These are phyloP conservation scores for Tachystola acroxantha DNA, from an alignment of 2,888 invertebrate species.

Conservation along the genomic window DNA sequence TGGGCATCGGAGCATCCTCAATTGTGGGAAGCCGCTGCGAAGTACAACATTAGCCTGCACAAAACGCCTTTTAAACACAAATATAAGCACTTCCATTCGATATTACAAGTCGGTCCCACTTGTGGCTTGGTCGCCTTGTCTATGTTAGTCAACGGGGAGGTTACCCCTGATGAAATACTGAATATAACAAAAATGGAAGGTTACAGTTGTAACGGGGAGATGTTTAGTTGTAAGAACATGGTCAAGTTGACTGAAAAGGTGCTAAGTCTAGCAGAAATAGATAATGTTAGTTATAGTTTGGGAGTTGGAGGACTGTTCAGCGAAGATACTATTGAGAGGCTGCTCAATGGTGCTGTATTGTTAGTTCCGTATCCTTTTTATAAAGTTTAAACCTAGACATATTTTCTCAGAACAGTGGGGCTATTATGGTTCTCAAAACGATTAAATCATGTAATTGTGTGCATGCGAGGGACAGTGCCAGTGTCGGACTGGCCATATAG, in stretches of 20 bases:
- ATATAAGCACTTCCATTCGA: conserved; percentile 55
- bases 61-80: conserved; percentile 66
- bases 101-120: conserved; percentile 82
- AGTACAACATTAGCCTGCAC: conserved; percentile 71
- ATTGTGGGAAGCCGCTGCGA: conserved; percentile 76
- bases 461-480: too few relatives aligned
- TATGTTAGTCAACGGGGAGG: conserved; percentile 82
- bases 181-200: conserved; percentile 80
- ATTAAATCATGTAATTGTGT: too few relatives aligned
- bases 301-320: conserved; percentile 64
- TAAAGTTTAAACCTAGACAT: background rate
- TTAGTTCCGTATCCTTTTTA: conserved; percentile 81
- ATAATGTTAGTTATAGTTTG: conserved; percentile 48
- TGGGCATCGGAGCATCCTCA: conserved; percentile 80
- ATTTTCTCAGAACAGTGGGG: too few relatives aligned
- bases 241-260: conserved; percentile 78
- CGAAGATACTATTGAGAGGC: conserved; percentile 64
- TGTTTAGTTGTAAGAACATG: conserved; percentile 89
- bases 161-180: conserved; percentile 77
- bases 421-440: too few relatives aligned
- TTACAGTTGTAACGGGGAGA: conserved; percentile 91
- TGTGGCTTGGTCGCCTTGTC: conserved; percentile 93
- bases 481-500: background rate
- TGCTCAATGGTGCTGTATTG: conserved; percentile 77
- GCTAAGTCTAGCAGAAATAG: conserved; percentile 61